Conservation (phyloP, 2,888 invertebrate species). For the Trachelus iudaicus region DNA sequence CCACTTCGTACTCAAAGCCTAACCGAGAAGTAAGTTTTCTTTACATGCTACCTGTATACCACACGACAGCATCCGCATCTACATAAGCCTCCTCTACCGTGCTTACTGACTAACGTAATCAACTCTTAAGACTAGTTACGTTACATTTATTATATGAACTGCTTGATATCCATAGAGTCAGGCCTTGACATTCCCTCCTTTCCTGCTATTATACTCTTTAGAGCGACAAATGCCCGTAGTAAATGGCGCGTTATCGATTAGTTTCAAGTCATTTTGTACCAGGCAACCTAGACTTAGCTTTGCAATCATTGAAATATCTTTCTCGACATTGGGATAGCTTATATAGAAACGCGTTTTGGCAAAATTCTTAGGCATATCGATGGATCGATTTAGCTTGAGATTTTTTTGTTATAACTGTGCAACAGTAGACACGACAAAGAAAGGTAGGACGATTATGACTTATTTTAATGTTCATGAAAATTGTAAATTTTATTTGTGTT, state of each 20-base stretch:
- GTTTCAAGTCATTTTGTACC: conserved; percentile 11
- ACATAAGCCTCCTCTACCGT: neutral
- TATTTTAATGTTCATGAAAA: neutral
- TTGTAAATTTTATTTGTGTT: neutral
- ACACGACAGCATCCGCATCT: neutral
- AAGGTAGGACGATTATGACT: neutral
- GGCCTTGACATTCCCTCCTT: neutral
- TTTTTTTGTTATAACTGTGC: neutral
- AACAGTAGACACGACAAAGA: neutral
- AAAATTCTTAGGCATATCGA: neutral
- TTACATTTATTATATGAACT: neutral
- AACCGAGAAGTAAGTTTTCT: conserved; percentile 24
- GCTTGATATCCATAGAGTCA: neutral
- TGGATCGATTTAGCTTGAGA: neutral
- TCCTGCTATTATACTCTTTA: neutral
- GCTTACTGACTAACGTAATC: neutral
- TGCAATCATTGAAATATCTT: neutral
- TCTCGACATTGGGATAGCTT: neutral
- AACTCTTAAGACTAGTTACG: neutral
- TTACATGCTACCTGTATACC: neutral
- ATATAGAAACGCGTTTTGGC: neutral
- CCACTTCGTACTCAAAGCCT: conserved; percentile 15
- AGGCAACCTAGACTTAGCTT: neutral
- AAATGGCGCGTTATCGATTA: conserved; percentile 43
- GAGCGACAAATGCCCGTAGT: conserved; percentile 22